Evolutionary conservation across 2,888 invertebrate genomes (phyloP), one percentile per base, ranked within the genome.

Genomic region (Timandra comae): DNA sequence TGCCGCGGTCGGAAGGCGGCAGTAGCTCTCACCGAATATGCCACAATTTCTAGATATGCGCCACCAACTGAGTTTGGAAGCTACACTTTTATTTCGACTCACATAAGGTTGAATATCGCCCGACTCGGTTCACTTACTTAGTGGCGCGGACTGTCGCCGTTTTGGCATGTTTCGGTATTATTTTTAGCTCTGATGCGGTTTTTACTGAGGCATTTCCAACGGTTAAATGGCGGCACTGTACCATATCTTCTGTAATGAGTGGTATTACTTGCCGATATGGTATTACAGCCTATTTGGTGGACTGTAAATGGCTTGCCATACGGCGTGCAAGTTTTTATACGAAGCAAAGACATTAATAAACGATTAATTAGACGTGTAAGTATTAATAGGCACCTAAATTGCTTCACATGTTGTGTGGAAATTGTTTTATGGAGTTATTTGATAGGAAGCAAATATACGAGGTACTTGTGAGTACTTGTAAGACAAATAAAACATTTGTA

Each of bases 111-210:
- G 43, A 31, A 27, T 38, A 43, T 31, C n/a, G 35, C 37, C 6
- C 4, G 10, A 27, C 35, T 27, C 27, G 10, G 3, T 35, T 11
- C 3, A 5, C 16, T 6, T 16, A 16, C 16, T 16, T 16, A 16
- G 4, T 16, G 16, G 16, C 16, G 6, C 16, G 16, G 4, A 16
- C 16, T 36, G 25, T 26, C 27, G 22, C 5, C n/a, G 29, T 27
- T 33, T 33, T 29, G 36, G 36, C 9, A 26, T 11, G 30, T 29
- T 37, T 25, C 53, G 58, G 55, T 54, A 54, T 52, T 78, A 81
- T 81, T 84, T 84, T 81, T 84, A 84, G 84, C 75, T 66, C 64
- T 81, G 84, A 82, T 80, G 74, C 60, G 63, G 59, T 78, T 79
- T 74, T 75, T 73, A 71, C 70, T 49, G 61, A 45, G 56, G 49